Conservation (phyloP, 2,113 vertebrate genomes). For the Anseranas semipalmata region DNA sequence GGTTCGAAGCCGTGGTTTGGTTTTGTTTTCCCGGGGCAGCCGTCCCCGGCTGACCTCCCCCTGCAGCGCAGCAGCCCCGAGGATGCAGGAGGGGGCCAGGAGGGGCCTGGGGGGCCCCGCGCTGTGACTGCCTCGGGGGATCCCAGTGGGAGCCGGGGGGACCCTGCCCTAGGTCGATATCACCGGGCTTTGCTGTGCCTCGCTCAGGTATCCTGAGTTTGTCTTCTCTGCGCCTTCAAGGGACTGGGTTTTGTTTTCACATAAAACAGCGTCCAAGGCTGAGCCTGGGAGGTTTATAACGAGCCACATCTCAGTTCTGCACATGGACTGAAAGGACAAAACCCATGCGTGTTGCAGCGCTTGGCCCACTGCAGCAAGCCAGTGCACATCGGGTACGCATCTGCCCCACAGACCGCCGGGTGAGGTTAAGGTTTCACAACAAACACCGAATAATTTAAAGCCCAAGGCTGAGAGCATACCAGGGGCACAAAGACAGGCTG, state of each 20-base stretch:
- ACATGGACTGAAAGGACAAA: fast-evolving
- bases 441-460: fast-evolving
- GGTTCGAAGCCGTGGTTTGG: background rate
- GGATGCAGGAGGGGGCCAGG: background rate
- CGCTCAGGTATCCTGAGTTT: fast-evolving
- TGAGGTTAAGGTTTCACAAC: fast-evolving
- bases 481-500: fast-evolving
- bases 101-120: too few relatives aligned
- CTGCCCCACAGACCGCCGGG: fast-evolving
- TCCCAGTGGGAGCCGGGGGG: background rate
- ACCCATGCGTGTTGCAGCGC: fast-evolving
- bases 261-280: background rate
- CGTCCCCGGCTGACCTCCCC: background rate
- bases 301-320: background rate
- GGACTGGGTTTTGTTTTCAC: background rate
- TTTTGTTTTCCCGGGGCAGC: conserved; percentile 14
- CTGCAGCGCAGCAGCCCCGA: background rate
- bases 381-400: fast-evolving
- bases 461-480: fast-evolving
- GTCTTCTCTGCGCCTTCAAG: background rate
- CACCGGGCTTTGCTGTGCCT: background rate
- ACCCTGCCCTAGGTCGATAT: background rate
- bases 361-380: background rate
- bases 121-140: background rate
- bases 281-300: background rate